Evolutionary conservation across 2,888 invertebrate species (phyloP).

Genomic region (Aquatica leii): DNA sequence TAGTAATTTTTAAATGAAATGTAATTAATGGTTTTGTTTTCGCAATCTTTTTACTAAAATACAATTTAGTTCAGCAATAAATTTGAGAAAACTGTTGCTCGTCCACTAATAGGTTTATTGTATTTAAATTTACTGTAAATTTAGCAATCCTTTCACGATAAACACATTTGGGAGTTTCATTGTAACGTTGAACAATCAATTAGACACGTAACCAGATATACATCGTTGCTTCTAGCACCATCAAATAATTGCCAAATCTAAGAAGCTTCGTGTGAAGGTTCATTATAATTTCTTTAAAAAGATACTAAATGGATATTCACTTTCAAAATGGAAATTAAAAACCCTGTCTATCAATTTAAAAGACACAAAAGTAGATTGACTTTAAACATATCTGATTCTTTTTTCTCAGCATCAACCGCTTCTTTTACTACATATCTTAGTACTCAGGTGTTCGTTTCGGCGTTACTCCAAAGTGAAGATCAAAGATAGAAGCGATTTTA

Average conservation of each 20-base stretch:
- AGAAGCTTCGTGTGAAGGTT: conserved; percentile 7
- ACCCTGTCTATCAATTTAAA: conserved; percentile 58
- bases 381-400: conserved; percentile 59
- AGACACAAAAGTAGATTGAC: conserved; percentile 57
- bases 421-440: conserved; percentile 39
- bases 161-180: too few relatives aligned
- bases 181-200: conserved; percentile 7
- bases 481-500: conserved; percentile 46
- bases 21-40: too few relatives aligned
- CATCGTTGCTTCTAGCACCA: too few relatives aligned
- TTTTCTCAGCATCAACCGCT: conserved; percentile 51
- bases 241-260: conserved; percentile 2
- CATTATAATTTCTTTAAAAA: conserved; percentile 48
- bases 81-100: too few relatives aligned
- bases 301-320: conserved; percentile 56
- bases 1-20: too few relatives aligned
- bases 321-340: conserved; percentile 39
- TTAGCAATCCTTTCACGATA: too few relatives aligned
- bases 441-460: conserved; percentile 49
- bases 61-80: too few relatives aligned
- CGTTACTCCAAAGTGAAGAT: conserved; percentile 48
- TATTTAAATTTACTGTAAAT: too few relatives aligned
- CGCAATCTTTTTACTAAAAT: too few relatives aligned
- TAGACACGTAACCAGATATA: conserved; percentile 2
- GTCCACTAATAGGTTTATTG: too few relatives aligned